phyloP scores from a whole-genome alignment of 1,140 invertebrate genomes.

The Apis laboriosa region DNA sequence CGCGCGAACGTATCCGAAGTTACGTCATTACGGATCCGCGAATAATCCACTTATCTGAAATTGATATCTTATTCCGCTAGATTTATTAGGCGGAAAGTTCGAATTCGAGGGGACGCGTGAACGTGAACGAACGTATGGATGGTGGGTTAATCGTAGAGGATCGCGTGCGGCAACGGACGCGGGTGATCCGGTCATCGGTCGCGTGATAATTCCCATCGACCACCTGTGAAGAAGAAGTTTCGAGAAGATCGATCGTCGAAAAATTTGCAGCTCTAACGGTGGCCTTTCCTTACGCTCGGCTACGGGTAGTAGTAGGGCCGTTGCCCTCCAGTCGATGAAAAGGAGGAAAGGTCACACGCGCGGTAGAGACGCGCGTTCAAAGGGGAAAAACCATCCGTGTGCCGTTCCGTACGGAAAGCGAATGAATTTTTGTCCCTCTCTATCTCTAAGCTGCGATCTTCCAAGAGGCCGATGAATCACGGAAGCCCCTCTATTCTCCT shows the following conservation, averaged over 20 bases:
- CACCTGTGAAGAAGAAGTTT: constrained; percentile 61
- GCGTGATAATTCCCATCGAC: constrained; percentile 62
- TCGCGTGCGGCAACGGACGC: constrained; percentile 53
- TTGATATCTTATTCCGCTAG: neutral
- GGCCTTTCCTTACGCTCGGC: neutral
- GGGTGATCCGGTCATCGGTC: constrained; percentile 42
- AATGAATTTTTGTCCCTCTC: neutral
- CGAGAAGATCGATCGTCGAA: constrained; percentile 64
- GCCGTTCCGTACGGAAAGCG: neutral
- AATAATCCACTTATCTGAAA: neutral
- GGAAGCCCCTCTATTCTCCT: too few relatives aligned
- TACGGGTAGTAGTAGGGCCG: constrained; percentile 22
- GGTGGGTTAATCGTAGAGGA: constrained; percentile 4
- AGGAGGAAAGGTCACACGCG: constrained; percentile 33
- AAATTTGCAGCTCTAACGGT: constrained; percentile 48
- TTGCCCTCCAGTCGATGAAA: constrained; percentile 29
- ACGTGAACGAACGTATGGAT: too few relatives aligned
- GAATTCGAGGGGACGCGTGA: neutral
- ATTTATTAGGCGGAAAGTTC: neutral
- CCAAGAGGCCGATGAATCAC: too few relatives aligned
- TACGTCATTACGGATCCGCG: neutral
- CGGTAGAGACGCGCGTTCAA: constrained; percentile 5
- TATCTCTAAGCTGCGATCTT: neutral
- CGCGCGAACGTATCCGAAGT: too few relatives aligned
- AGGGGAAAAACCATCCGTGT: constrained; percentile 4